Percentiles rank a stretch among this genome's conserved stretches.
Conservation (phyloP, 2,888 invertebrate species). For the Noctua pronuba region DNA sequence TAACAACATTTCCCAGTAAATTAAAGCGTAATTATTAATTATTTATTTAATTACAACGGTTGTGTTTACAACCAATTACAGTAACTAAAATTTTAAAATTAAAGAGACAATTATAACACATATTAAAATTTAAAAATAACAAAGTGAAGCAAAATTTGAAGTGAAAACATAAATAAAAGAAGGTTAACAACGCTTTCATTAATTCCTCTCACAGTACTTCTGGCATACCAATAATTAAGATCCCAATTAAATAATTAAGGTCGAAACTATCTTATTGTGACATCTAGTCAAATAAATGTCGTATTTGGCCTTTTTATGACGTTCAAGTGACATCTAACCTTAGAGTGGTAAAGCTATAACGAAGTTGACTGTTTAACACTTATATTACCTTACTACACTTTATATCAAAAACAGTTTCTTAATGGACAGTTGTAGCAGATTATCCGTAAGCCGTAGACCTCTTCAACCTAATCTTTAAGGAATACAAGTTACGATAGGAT, state of each 20-base stretch:
- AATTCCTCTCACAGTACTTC: no score
- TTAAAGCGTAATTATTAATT: neutral
- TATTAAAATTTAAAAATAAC: no score
- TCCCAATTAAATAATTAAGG: neutral
- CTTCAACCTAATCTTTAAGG: slow-evolving; percentile 47
- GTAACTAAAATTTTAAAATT: no score
- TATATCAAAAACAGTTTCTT: slow-evolving; percentile 17
- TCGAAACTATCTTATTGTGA: neutral
- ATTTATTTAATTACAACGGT: no score
- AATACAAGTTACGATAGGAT: slow-evolving; percentile 52
- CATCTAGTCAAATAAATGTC: neutral
- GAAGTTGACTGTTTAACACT: neutral
- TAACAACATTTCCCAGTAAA: neutral
- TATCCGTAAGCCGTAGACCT: slow-evolving; percentile 25
- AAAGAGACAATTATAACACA: no score
- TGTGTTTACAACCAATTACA: no score
- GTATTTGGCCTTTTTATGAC: no score
- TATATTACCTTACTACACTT: slow-evolving; percentile 15
- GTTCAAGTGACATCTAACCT: no score
- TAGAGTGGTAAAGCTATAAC: neutral
- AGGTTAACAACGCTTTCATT: no score
- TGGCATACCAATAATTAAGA: no score
- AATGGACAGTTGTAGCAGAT: slow-evolving; percentile 37
- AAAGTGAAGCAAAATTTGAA: no score
- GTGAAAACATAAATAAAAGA: no score